These are phyloP conservation scores for Choristoneura rosaceana DNA, from an alignment of 2,888 invertebrate genomes.

Conservation along the genomic window DNA sequence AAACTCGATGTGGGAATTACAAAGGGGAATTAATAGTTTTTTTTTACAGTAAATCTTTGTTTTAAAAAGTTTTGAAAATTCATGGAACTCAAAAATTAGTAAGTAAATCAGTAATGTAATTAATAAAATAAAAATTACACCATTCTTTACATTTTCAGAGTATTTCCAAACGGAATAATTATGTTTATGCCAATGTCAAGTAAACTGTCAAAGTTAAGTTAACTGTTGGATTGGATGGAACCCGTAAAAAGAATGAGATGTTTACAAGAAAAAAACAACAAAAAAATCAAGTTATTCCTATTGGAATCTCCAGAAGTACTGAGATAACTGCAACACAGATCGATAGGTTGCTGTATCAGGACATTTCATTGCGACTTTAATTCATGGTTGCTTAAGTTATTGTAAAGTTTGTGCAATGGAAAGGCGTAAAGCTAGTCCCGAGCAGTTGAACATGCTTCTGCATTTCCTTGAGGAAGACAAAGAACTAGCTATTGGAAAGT, in stretches of 20 bases:
- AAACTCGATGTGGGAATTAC: not conserved
- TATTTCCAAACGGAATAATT: conserved; percentile 1
- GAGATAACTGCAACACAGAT: not conserved
- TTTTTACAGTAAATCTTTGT: not conserved
- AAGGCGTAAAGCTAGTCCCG: conserved; percentile 69
- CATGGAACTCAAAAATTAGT: too few relatives aligned
- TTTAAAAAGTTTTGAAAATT: not conserved
- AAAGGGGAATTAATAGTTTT: not conserved
- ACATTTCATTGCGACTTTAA: conserved; percentile 11
- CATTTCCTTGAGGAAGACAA: conserved; percentile 68
- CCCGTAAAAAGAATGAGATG: conserved; percentile 15
- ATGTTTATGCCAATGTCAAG: not conserved
- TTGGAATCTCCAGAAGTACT: not conserved
- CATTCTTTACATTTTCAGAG: not conserved
- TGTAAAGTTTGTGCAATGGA: conserved; percentile 48
- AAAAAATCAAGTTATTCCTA: conserved; percentile 1
- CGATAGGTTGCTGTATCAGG: not conserved
- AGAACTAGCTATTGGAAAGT: conserved; percentile 68
- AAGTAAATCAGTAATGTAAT: too few relatives aligned
- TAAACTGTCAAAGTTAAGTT: conserved; percentile 11
- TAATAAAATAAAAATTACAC: too few relatives aligned
- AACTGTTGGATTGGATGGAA: conserved; percentile 18
- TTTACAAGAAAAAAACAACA: conserved; percentile 23
- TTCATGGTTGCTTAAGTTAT: conserved; percentile 23
- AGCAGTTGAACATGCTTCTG: conserved; percentile 68